Evolutionary conservation across 2,888 invertebrate species (phyloP).

Genomic region (Ceraclea dissimilis): DNA sequence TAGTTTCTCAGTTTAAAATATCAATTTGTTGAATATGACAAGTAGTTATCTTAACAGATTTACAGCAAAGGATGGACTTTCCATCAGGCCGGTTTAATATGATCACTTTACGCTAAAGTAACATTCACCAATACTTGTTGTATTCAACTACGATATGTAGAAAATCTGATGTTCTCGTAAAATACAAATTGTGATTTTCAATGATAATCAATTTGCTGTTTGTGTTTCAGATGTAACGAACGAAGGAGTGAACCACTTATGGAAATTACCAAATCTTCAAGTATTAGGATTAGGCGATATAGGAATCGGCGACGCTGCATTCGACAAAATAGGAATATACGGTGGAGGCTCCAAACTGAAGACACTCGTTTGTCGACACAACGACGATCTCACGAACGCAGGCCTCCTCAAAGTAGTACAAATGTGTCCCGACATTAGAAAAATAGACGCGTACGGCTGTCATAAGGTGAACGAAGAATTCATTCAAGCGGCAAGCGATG

Average conservation of each 20-base stretch:
- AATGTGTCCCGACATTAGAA: constrained; percentile 13
- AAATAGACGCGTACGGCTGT: constrained; percentile 19
- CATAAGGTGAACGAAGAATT: constrained; percentile 14
- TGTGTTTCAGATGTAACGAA: constrained; percentile 12
- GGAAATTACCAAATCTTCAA: constrained; percentile 15
- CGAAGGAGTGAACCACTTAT: constrained; percentile 12
- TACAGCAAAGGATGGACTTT: no score
- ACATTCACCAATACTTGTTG: no score
- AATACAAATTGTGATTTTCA: no score
- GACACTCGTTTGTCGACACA: constrained; percentile 14
- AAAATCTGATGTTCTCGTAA: no score
- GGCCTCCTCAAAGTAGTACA: constrained; percentile 11
- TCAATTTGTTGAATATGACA: no score
- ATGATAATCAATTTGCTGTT: no score
- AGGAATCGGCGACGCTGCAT: constrained; percentile 7
- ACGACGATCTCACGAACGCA: constrained; percentile 7
- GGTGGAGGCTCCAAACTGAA: constrained; percentile 10
- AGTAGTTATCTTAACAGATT: no score
- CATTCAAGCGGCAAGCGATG: constrained; percentile 8
- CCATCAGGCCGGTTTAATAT: no score
- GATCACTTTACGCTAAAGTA: no score
- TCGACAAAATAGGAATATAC: constrained; percentile 9
- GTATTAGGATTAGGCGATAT: constrained; percentile 14
- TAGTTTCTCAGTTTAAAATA: no score
- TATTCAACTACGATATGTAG: no score